These are phyloP conservation scores for Microctenopoma stevenorrisi DNA, from an alignment of 2,797 vertebrate species.

Conservation along the genomic window DNA sequence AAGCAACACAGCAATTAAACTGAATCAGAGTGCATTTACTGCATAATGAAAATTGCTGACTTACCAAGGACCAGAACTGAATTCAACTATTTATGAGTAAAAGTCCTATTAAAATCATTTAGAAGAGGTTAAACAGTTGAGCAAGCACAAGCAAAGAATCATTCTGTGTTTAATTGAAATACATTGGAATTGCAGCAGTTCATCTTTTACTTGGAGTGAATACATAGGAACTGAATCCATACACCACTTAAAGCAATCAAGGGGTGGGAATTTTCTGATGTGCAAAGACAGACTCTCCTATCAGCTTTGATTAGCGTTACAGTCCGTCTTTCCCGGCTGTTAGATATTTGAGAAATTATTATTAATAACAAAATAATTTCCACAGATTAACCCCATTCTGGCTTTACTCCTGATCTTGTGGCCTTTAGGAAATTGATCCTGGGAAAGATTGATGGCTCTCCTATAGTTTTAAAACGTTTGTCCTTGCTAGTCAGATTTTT, in stretches of 20 bases:
- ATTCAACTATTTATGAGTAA: constrained; percentile 50
- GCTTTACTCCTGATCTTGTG: constrained; percentile 80
- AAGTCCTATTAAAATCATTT: constrained; percentile 43
- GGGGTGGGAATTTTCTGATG: constrained; percentile 62
- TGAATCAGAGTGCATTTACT: constrained; percentile 52
- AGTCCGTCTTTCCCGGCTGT: constrained; percentile 83
- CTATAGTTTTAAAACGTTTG: constrained; percentile 80
- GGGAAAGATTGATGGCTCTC: constrained; percentile 85
- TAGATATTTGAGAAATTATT: constrained; percentile 87
- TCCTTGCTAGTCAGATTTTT: constrained; percentile 80
- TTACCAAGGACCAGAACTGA: constrained; percentile 25
- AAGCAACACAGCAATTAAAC: constrained; percentile 67
- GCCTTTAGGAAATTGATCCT: constrained; percentile 86
- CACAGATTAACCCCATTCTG: constrained; percentile 86
- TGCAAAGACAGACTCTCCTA: constrained; percentile 78
- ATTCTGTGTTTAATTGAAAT: constrained; percentile 47
- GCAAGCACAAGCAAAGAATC: constrained; percentile 16
- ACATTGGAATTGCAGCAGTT: constrained; percentile 53
- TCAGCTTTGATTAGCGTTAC: constrained; percentile 86
- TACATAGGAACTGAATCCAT: constrained; percentile 59
- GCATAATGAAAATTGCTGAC: constrained; percentile 50
- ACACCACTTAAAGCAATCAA: constrained; percentile 65
- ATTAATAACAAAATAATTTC: constrained; percentile 90
- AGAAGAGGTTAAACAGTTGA: constrained; percentile 41
- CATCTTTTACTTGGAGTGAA: constrained; percentile 34